These are phyloP conservation scores for Stichodactyla mertensii DNA, from an alignment of 64 coral and sea anemone species.

Conservation along the genomic window DNA sequence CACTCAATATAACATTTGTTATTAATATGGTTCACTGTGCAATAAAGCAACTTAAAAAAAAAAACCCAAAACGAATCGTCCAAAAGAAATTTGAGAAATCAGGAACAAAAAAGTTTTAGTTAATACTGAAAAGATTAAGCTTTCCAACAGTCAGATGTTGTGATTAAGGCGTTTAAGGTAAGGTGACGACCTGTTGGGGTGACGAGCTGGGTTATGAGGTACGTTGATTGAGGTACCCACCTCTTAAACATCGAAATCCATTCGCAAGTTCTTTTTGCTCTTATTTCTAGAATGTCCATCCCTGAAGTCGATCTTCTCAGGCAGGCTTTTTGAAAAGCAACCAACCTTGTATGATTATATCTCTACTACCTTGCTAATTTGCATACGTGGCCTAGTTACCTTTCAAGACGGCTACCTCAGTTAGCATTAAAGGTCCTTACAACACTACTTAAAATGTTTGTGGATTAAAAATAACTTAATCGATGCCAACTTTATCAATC, in stretches of 20 bases:
- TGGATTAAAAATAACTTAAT: neutral
- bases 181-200: too few species aligned
- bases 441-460: neutral
- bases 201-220: too few species aligned
- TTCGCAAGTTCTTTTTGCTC: neutral
- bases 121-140: too few species aligned
- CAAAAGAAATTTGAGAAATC: too few species aligned
- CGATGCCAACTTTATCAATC: slow-evolving; percentile 15
- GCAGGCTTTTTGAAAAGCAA: neutral
- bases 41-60: too few species aligned
- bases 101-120: too few species aligned
- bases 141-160: too few species aligned
- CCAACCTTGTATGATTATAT: neutral
- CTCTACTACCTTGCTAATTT: neutral
- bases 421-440: neutral
- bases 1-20: too few species aligned
- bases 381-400: neutral
- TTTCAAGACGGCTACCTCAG: neutral
- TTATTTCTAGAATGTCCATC: neutral
- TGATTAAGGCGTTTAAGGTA: too few species aligned
- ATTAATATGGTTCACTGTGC: too few species aligned
- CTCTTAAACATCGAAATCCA: neutral
- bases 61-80: too few species aligned
- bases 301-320: neutral
- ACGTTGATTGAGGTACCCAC: too few species aligned